These are phyloP conservation scores for Periplaneta americana DNA, from an alignment of 1,140 invertebrate species.

Conservation along the genomic window DNA sequence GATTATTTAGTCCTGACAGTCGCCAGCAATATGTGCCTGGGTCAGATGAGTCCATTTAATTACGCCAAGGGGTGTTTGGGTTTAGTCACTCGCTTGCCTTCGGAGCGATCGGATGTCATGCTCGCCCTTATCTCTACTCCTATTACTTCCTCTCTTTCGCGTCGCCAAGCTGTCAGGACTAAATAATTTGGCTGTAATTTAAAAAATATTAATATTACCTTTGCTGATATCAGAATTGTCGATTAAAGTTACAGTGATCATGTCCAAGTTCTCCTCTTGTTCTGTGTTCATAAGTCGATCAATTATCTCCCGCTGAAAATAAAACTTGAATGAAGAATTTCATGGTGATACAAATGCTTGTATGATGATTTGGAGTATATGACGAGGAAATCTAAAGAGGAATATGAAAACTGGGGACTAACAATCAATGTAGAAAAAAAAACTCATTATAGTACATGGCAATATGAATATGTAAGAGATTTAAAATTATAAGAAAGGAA, in stretches of 20 bases:
- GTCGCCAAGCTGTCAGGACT: no score
- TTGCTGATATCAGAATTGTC: neutral
- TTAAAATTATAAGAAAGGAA: neutral
- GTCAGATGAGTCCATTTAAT: no score
- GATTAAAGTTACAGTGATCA: neutral
- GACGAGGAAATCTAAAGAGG: neutral
- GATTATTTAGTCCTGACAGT: no score
- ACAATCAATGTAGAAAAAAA: neutral
- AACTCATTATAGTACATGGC: neutral
- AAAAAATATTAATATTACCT: neutral
- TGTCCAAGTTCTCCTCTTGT: neutral
- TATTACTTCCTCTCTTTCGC: no score
- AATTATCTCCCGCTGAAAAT: neutral
- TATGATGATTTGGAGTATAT: no score
- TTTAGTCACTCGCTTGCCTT: no score
- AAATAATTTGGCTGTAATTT: neutral
- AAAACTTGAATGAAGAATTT: neutral
- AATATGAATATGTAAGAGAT: neutral
- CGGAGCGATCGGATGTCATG: no score
- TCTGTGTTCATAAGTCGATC: neutral
- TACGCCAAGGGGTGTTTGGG: no score
- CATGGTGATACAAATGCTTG: no score
- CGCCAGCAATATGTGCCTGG: no score
- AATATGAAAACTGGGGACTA: neutral
- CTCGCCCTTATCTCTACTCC: no score